phyloP scores from a whole-genome alignment of 1,140 invertebrate genomes.

The Alviniconcha marisindica region DNA sequence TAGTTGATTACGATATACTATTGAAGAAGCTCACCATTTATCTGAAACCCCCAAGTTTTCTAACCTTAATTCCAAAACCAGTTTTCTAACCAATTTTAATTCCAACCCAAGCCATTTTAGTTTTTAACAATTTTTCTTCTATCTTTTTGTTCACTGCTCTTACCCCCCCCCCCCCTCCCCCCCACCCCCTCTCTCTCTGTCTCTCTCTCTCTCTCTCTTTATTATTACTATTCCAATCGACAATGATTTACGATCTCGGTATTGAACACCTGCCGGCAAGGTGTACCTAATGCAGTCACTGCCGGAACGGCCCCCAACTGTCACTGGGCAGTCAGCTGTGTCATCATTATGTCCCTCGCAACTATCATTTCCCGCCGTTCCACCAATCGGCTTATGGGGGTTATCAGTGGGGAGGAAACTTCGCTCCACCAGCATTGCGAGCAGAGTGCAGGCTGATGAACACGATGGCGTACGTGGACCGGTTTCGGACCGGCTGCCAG shows the following conservation, averaged over 20 bases:
- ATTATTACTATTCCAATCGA: background rate
- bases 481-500: background rate
- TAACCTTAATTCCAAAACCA: no score
- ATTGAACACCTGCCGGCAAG: background rate
- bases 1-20: no score
- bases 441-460: background rate
- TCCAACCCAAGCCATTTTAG: no score
- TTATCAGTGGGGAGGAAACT: background rate
- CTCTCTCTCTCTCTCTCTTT: no score
- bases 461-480: background rate
- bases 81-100: no score
- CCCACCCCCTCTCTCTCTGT: no score
- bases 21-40: no score
- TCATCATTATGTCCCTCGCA: background rate
- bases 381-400: conserved; percentile 2
- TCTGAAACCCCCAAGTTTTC: no score
- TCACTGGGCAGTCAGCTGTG: background rate
- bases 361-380: background rate
- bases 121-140: no score
- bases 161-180: no score
- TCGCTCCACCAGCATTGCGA: background rate
- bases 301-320: background rate
- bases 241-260: background rate
- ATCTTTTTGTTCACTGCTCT: no score
- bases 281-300: background rate